A percentile compares a stretch with the other conserved stretches of the same genome.
phyloP scores from a whole-genome alignment of 53 echinoderm and acorn worm genomes.

The Henricia sp. region DNA sequence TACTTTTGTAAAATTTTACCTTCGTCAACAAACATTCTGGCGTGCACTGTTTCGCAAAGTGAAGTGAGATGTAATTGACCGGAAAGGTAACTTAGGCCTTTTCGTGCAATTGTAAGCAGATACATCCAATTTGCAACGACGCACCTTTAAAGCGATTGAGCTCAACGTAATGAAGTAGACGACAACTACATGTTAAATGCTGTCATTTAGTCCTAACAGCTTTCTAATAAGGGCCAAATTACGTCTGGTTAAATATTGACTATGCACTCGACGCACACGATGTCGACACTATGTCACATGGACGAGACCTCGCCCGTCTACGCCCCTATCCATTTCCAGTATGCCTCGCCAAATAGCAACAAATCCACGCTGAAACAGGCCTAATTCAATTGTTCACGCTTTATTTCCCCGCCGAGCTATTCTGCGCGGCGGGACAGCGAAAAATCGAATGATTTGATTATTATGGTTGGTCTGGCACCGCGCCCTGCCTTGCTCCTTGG shows the following conservation, averaged over 20 bases:
- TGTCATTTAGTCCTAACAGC: constrained; percentile 8
- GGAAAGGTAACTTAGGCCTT: too few species aligned
- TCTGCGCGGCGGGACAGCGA: constrained; percentile 26
- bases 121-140: neutral
- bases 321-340: constrained; percentile 27
- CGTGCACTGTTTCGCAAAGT: too few species aligned
- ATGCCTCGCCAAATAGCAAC: constrained; percentile 31
- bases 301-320: neutral
- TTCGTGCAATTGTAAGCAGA: too few species aligned
- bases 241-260: constrained; percentile 53
- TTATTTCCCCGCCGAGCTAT: constrained; percentile 35
- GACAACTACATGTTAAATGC: neutral
- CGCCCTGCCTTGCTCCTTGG: neutral
- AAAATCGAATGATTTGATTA: constrained; percentile 62
- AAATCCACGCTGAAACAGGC: constrained; percentile 24
- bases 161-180: neutral
- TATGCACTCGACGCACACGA: constrained; percentile 11
- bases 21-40: too few species aligned
- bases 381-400: constrained; percentile 42
- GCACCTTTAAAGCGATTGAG: neutral
- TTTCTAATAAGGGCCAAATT: constrained; percentile 32
- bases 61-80: too few species aligned
- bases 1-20: too few species aligned
- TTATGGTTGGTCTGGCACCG: constrained; percentile 30
- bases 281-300: neutral